Evolutionary conservation across 2,797 vertebrate species (phyloP), one percentile per base, ranked within the genome.

Genomic region (Pseudomugil gertrudae): DNA sequence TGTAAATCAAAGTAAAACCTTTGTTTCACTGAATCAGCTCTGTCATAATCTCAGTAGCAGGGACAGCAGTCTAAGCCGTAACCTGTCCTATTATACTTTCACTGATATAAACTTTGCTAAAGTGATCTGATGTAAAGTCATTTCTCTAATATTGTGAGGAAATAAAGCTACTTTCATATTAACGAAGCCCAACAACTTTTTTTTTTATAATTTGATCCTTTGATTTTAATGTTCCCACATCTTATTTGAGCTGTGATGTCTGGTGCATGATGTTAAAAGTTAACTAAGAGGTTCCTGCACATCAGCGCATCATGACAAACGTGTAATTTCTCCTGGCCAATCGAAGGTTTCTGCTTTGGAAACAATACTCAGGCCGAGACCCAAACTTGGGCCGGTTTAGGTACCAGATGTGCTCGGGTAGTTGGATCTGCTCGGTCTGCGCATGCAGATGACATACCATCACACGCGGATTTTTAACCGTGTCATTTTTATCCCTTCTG

Each of bases 61-160:
- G 2, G 33, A 11, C 10, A 35, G 33, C 33, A 35, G 33, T 11
- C n/a, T 40, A 17, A 17, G 5, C 4, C 36, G 17, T 17, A 35
- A 35, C 35, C 11, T 36, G 13, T 1, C 10, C 9, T n/a, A 21
- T 21, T 3, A 1, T 23, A 15, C 8, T 51, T 17, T 17, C 24
- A 27, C 14, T 14, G 10, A 6, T 51, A 7, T 51, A 9, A 27
- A 51, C 6, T 11, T 23, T 51, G 24, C 11, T 26, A 51, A 51
- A 51, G 6, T 27, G 19, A 51, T 51, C 15, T 27, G 50, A 48
- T 48, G 9, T 48, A 24, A 6, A 27, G 17, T 38, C 4, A 63
- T 53, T 63, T 51, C 19, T 63, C 17, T 50, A 21, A 38, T 27
- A 38, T 52, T 52, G 27, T 10, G 23, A 48, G 24, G 35, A 47